Evolutionary conservation across 1,140 invertebrate genomes (phyloP).

Genomic region (Tetramorium alpestre): DNA sequence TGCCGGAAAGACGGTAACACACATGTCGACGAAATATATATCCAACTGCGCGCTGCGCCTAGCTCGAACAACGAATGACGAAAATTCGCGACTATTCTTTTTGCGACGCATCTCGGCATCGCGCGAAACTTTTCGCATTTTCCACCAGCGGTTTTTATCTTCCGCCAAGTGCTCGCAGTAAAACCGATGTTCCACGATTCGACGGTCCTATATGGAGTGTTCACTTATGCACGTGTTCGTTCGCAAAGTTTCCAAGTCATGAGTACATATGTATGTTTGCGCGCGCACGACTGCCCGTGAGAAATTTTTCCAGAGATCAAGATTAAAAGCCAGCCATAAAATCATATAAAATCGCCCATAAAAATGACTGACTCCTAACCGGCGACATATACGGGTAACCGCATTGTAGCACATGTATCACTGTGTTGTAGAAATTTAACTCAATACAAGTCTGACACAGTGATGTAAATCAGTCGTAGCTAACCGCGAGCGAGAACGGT

Average conservation of each 20-base stretch:
- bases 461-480: conserved; percentile 6
- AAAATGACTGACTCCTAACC: neutral
- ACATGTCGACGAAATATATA: neutral
- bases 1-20: neutral
- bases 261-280: neutral
- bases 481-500: neutral
- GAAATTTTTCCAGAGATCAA: neutral
- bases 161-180: conserved; percentile 56
- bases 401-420: neutral
- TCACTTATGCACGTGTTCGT: neutral
- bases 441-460: neutral
- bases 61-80: conserved; percentile 17
- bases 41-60: neutral
- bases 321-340: neutral
- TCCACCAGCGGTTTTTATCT: conserved; percentile 54
- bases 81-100: conserved; percentile 2
- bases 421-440: conserved; percentile 31
- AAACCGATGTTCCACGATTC: conserved; percentile 52
- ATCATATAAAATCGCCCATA: neutral
- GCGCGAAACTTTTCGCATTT: conserved; percentile 71
- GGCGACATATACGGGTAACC: neutral
- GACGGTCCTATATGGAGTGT: neutral
- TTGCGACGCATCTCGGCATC: neutral
- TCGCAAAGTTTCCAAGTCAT: conserved; percentile 33
- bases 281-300: neutral